These are phyloP conservation scores for Serilophus lunatus DNA, from an alignment of 2,113 vertebrate genomes.

Conservation along the genomic window DNA sequence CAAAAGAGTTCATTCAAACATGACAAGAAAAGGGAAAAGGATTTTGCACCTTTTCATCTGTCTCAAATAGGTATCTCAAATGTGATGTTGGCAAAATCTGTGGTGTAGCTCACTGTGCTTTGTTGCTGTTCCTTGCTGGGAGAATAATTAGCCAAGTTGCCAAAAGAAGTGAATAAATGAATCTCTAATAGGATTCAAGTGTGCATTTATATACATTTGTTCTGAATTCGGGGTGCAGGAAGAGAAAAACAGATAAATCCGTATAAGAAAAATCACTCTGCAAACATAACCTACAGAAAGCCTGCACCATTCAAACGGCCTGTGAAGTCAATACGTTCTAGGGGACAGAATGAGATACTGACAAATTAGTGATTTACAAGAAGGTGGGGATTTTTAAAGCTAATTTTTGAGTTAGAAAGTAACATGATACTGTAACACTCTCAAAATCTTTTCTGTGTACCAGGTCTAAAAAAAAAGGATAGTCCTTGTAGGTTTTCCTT, in stretches of 20 bases:
- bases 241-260: not conserved
- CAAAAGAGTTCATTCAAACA: not conserved
- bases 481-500: not conserved
- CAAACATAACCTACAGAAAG: not conserved
- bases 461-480: not conserved
- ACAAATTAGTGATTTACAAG: not conserved
- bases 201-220: not conserved
- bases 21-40: not conserved
- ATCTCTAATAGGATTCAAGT: not conserved
- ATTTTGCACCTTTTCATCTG: not conserved
- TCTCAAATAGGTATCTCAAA: not conserved
- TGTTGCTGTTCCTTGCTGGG: rapidly evolving
- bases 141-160: not conserved
- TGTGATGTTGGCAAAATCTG: not conserved
- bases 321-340: not conserved
- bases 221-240: not conserved
- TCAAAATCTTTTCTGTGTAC: not conserved
- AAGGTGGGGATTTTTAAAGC: not conserved
- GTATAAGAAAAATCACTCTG: not conserved
- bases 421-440: not conserved
- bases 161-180: not conserved
- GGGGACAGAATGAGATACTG: not conserved
- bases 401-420: not conserved
- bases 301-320: not conserved
- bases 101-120: not conserved